Percentiles rank a stretch among this genome's conserved stretches.
Evolutionary conservation across 2,113 vertebrate species (phyloP).

Genomic region (Cichladusa arquata): DNA sequence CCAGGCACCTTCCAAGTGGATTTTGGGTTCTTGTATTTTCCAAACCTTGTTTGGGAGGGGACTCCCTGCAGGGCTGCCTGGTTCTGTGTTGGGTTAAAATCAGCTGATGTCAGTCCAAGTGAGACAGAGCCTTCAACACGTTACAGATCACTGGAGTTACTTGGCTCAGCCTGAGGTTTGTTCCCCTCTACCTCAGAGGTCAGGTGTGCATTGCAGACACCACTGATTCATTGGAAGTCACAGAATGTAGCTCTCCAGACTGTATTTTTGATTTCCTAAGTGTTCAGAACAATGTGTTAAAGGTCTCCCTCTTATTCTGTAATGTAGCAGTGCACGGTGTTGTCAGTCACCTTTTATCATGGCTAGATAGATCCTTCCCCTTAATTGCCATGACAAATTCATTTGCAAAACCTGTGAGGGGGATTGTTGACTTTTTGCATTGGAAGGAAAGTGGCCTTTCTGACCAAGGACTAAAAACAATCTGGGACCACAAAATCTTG

Average conservation of each 20-base stretch:
- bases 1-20: neutral
- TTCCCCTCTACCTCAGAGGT: neutral
- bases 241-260: neutral
- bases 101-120: neutral
- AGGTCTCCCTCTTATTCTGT: constrained; percentile 13
- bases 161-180: neutral
- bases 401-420: neutral
- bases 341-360: constrained; percentile 2
- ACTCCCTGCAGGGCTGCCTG: neutral
- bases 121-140: neutral
- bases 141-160: neutral
- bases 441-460: neutral
- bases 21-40: neutral
- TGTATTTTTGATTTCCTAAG: constrained; percentile 22
- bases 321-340: neutral
- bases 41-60: neutral
- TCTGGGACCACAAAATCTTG: neutral
- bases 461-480: neutral
- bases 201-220: neutral
- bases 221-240: constrained; percentile 22
- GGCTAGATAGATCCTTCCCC: neutral
- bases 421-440: neutral
- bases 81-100: neutral
- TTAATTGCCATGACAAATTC: constrained; percentile 39
- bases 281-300: neutral